Evolutionary conservation across 2,797 vertebrate genomes (phyloP), one percentile per base, ranked within the genome.

Genomic region (Tragelaphus oryx): DNA sequence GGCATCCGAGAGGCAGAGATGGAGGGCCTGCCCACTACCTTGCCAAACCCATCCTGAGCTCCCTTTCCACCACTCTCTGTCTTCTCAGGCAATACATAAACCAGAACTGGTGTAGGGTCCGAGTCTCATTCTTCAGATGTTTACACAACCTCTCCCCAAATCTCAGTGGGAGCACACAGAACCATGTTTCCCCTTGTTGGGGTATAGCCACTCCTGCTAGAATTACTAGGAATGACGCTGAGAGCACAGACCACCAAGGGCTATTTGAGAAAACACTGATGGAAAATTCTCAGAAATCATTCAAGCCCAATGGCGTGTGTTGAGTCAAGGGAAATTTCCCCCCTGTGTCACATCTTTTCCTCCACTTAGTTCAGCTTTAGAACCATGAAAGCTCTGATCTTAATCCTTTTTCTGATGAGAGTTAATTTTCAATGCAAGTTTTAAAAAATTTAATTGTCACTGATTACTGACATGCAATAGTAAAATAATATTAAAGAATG

Each of bases 371-470:
- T 95, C 75, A 79, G 94, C 87, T 87, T 93, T 95, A 62, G 71
- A 95, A 93, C 92, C 96, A 89, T 95, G 95, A 97, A 97, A 97
- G 86, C 75, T 62, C 52, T 1, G 9, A 52, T 95, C 97, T 97
- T 97, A 96, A 97, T 97, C 96, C 92, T 95, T 87, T 97, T 96
- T 97, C 90, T 98, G 97, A 97, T 96, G 97, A 97, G 96, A 97
- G 97, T 97, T 97, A 96, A 97, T 97, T 97, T 97, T 96, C 97
- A 96, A 96, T 97, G 96, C 94, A 55, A 97, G 95, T 95, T 96
- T 96, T n/a, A 60, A 96, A 95, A 96, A 96, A 95, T 96, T 96
- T 97, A 97, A 98, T 98, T 97, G 96, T 97, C 96, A 80, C 96
- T 97, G 97, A 97, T 98, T 97, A 93, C 97, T 96, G 96, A 97